These are phyloP conservation scores for Philopedon plagiatum DNA, from an alignment of 2,888 invertebrate species.

Conservation along the genomic window DNA sequence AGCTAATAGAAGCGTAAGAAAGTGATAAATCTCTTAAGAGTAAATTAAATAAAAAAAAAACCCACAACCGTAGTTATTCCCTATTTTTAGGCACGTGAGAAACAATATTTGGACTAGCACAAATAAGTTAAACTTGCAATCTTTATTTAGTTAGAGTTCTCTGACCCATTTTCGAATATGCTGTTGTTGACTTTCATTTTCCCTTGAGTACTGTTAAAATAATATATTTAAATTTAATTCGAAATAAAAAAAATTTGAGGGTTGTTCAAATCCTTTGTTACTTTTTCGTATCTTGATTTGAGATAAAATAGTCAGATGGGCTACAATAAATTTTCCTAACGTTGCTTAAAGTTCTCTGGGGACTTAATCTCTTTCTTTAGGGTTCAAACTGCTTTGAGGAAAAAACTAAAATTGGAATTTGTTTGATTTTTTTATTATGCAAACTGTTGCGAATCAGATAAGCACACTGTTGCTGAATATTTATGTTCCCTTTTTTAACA, in stretches of 20 bases:
- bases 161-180: too few species aligned
- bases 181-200: too few species aligned
- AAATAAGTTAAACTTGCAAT: too few species aligned
- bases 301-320: constrained; percentile 5
- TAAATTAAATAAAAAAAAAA: too few species aligned
- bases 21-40: too few species aligned
- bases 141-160: too few species aligned
- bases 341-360: not conserved
- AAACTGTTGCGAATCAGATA: constrained; percentile 2
- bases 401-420: not conserved
- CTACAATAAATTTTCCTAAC: not conserved
- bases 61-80: too few species aligned
- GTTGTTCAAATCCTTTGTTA: not conserved
- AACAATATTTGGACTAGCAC: too few species aligned
- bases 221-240: constrained; percentile 5
- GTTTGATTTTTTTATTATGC: not conserved
- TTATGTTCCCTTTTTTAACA: too few species aligned
- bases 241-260: not conserved
- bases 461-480: not conserved
- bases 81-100: too few species aligned
- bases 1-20: too few species aligned
- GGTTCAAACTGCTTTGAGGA: not conserved
- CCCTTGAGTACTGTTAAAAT: not conserved
- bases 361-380: constrained; percentile 5
- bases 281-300: constrained; percentile 4